Evolutionary conservation across 2,888 invertebrate genomes (phyloP).

Genomic region (Phrixothrix hirtus): DNA sequence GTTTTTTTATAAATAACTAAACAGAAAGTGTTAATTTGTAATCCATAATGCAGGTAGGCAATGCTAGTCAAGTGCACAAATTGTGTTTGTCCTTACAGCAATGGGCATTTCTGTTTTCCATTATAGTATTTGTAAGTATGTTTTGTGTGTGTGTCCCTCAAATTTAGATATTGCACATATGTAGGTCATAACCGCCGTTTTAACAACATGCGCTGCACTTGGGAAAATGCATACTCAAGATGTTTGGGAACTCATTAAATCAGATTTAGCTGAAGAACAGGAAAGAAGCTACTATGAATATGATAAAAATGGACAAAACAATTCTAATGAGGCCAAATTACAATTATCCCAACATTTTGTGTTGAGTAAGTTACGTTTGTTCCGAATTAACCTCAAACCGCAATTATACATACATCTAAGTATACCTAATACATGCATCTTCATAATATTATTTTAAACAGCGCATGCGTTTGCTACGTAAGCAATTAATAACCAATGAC

Average conservation of each 20-base stretch:
- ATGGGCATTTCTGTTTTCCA: conserved; percentile 41
- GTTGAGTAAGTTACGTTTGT: conserved; percentile 40
- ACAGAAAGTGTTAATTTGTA: too few relatives aligned
- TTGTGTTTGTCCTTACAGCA: conserved; percentile 40
- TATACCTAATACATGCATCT: too few relatives aligned
- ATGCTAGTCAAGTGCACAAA: conserved; percentile 25
- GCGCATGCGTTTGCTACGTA: too few relatives aligned
- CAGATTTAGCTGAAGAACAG: conserved; percentile 44
- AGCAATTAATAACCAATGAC: too few relatives aligned
- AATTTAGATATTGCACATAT: background rate
- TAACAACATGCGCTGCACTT: conserved; percentile 43
- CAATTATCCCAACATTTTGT: conserved; percentile 39
- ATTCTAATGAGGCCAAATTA: conserved; percentile 37
- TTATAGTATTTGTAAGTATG: conserved; percentile 44
- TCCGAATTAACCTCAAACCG: too few relatives aligned
- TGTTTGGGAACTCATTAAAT: conserved; percentile 43
- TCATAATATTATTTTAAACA: too few relatives aligned
- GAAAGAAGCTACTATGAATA: conserved; percentile 33
- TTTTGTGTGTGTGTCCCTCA: conserved; percentile 1
- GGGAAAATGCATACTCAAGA: conserved; percentile 45
- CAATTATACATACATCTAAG: too few relatives aligned
- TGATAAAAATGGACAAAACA: conserved; percentile 25
- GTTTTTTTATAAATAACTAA: too few relatives aligned
- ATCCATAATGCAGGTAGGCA: conserved; percentile 23
- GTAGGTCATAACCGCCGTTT: conserved; percentile 43